phyloP scores from a whole-genome alignment of 2,113 vertebrate genomes.

The Lepisosteus osseus region DNA sequence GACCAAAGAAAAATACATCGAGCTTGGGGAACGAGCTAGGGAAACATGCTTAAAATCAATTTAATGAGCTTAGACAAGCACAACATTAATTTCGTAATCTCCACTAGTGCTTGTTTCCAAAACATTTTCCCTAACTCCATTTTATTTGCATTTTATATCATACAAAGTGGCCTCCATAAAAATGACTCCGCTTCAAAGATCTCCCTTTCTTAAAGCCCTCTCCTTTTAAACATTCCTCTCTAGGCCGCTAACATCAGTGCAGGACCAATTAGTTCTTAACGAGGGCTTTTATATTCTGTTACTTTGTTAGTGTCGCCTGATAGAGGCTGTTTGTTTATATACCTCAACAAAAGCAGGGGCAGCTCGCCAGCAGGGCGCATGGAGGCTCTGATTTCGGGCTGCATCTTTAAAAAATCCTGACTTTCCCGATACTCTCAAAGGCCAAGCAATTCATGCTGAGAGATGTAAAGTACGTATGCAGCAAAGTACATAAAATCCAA shows the following conservation, averaged over 20 bases:
- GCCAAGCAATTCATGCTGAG: not conserved
- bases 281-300: conserved; percentile 32
- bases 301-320: conserved; percentile 34
- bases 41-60: no score
- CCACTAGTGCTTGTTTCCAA: not conserved
- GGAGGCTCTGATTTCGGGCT: conserved; percentile 45
- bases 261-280: conserved; percentile 27
- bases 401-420: conserved; percentile 4
- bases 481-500: no score
- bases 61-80: no score
- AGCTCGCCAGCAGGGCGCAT: conserved; percentile 41
- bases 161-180: conserved; percentile 17
- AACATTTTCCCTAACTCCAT: not conserved
- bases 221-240: not conserved
- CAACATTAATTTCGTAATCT: not conserved
- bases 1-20: no score
- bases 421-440: not conserved
- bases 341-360: conserved; percentile 38
- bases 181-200: not conserved
- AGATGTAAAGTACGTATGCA: no score
- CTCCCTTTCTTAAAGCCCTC: conserved; percentile 1
- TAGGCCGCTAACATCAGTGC: conserved; percentile 20
- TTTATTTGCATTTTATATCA: conserved; percentile 13
- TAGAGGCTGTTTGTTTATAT: conserved; percentile 49
- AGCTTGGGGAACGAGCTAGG: no score